A percentile compares a stretch with the other conserved stretches of the same genome.
phyloP scores from a whole-genome alignment of 2,888 invertebrate genomes.

The Quadroppia sp. region DNA sequence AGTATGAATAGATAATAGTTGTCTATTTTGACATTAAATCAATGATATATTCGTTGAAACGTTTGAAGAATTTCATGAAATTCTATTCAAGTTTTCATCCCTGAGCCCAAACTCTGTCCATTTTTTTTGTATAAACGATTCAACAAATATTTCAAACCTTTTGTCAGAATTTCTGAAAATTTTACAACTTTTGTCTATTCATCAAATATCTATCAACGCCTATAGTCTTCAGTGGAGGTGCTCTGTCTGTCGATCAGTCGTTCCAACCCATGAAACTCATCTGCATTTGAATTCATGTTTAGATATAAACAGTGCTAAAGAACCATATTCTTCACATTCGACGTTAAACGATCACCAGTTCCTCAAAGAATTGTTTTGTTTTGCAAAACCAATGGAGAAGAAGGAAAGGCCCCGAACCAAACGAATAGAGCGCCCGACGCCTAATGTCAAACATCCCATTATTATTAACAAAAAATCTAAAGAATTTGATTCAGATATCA shows the following conservation, averaged over 20 bases:
- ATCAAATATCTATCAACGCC: no score
- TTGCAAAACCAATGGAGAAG: background rate
- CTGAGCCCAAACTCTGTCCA: no score
- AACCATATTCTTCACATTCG: background rate
- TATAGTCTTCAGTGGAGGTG: slow-evolving; percentile 35
- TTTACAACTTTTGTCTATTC: no score
- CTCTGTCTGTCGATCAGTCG: slow-evolving; percentile 15
- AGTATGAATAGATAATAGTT: no score
- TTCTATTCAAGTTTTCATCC: no score
- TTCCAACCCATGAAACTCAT: slow-evolving; percentile 35
- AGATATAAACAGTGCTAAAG: background rate
- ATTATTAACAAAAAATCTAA: slow-evolving; percentile 32
- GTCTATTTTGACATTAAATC: no score
- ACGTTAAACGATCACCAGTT: background rate
- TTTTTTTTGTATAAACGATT: no score
- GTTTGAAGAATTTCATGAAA: no score
- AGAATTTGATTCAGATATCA: background rate
- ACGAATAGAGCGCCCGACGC: slow-evolving; percentile 46
- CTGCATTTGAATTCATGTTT: slow-evolving; percentile 28
- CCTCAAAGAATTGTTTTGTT: background rate
- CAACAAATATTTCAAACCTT: no score
- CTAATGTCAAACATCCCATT: slow-evolving; percentile 46
- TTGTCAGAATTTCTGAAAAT: no score
- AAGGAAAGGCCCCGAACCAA: slow-evolving; percentile 45
- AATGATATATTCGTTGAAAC: no score